Percentiles rank a stretch among this genome's conserved stretches.
These are phyloP conservation scores for Synodontis membranacea DNA, from an alignment of 2,113 vertebrate genomes.

Conservation along the genomic window DNA sequence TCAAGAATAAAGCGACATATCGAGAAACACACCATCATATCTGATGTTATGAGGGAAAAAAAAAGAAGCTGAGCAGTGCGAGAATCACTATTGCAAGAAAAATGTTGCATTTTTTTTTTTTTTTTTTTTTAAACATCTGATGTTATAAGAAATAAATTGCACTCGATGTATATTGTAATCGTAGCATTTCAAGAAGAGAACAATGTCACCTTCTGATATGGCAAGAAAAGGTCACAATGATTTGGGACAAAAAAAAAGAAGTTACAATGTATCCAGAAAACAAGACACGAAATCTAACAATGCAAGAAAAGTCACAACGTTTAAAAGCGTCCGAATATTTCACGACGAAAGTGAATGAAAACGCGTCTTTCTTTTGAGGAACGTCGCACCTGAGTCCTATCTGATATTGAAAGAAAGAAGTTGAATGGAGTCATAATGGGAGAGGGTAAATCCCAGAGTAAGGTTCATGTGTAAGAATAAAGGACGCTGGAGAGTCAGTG, in stretches of 20 bases:
- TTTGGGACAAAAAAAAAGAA: no score
- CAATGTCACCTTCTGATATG: no score
- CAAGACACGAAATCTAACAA: no score
- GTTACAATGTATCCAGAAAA: no score
- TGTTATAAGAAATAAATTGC: no score
- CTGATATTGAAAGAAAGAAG: not conserved
- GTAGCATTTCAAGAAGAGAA: no score
- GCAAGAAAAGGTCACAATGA: no score
- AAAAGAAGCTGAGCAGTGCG: no score
- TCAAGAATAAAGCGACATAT: not conserved
- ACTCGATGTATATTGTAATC: no score
- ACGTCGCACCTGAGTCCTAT: not conserved
- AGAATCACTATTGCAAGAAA: no score
- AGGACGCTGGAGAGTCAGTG: no score
- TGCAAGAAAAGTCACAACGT: not conserved
- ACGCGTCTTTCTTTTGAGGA: no score
- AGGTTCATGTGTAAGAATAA: not conserved
- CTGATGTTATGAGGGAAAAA: not conserved
- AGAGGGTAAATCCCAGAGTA: not conserved
- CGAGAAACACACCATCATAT: not conserved
- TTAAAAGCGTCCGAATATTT: not conserved
- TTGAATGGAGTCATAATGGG: not conserved
- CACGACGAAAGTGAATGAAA: not conserved
- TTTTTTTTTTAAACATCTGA: not conserved
- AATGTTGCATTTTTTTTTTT: not conserved